Evolutionary conservation across 2,113 vertebrate genomes (phyloP).

Genomic region (Apistogramma diplotaenia): DNA sequence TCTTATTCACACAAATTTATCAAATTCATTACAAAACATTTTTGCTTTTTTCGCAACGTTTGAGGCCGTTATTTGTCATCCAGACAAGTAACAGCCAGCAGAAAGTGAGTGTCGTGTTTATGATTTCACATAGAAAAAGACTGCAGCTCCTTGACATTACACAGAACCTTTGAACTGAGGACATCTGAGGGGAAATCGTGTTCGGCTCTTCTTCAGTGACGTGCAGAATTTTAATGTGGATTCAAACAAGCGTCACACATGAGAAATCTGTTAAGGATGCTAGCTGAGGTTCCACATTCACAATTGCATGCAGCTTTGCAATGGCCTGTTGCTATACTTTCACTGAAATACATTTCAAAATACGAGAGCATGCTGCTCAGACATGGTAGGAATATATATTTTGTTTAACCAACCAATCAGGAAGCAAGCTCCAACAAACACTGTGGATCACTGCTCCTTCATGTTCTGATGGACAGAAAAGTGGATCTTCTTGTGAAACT

Average conservation of each 20-base stretch:
- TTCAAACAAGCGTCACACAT: background rate
- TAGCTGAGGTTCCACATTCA: background rate
- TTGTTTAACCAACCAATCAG: background rate
- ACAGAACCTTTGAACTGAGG: background rate
- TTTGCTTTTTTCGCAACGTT: background rate
- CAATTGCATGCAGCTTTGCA: background rate
- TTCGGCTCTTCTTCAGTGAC: background rate
- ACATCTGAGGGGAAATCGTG: background rate
- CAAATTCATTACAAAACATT: background rate
- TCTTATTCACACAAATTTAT: background rate
- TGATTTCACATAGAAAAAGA: background rate
- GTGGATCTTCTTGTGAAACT: background rate
- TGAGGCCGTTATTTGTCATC: background rate
- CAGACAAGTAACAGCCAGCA: background rate
- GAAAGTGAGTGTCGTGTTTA: background rate
- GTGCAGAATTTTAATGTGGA: background rate
- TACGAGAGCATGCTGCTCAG: background rate
- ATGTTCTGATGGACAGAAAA: background rate
- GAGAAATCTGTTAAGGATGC: background rate
- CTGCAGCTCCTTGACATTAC: no score
- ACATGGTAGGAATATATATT: background rate
- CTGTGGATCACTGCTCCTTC: slow-evolving; percentile 8
- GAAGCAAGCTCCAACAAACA: background rate
- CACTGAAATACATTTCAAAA: background rate
- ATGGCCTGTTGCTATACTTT: background rate